Base-by-base conservation (phyloP, 2,113 vertebrate species). In the Gasterosteus nipponicus region DNA sequence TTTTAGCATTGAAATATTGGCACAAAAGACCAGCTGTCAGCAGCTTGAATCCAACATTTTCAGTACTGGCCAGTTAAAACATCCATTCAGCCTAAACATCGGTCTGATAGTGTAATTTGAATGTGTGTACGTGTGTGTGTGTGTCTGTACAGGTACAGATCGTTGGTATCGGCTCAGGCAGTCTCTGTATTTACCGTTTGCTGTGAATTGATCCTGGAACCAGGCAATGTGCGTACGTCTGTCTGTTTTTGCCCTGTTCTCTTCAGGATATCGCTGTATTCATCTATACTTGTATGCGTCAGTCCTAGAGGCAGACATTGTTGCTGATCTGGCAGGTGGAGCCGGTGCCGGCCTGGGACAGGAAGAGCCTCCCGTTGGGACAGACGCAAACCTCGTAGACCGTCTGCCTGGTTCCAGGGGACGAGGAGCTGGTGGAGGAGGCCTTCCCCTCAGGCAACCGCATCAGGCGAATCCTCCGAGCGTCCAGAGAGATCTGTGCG, bases 371-470 rank as follows among this genome's bases (percentile, higher is more conserved):
- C 80, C 98, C 98, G 0, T 97, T 99, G 93, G 97, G 94, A 68
- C 97, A 99, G 70, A 98, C 96, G 83, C 97, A 99, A 82, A 99
- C 95, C 95, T 99, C 98, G 83, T 96, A 99, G 82, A 98, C 96
- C 80, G 95, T 97, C 94, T 99, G 97, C 92, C 96, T 94, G 80
- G 94, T 94, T 80, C 95, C 96, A 1, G 96, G 87, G 78, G 96
- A 92, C 1, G 82, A 87, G 77, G 92, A 86, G 81, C 81, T 78
- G 82, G 79, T 70, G 60, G 97, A 95, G 60, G 97, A 95, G 85
- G 96, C 96, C 89, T 95, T 97, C 80, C 97, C 98, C 68, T 96
- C 96, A 16, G 97, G 97, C 91, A 99, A 94, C 69, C 96, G 95
- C 91, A 96, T 96, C 89, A 99, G 95, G 82, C 92, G 96, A 90